phyloP scores from a whole-genome alignment of 2,113 vertebrate genomes.

The Origma solitaria region DNA sequence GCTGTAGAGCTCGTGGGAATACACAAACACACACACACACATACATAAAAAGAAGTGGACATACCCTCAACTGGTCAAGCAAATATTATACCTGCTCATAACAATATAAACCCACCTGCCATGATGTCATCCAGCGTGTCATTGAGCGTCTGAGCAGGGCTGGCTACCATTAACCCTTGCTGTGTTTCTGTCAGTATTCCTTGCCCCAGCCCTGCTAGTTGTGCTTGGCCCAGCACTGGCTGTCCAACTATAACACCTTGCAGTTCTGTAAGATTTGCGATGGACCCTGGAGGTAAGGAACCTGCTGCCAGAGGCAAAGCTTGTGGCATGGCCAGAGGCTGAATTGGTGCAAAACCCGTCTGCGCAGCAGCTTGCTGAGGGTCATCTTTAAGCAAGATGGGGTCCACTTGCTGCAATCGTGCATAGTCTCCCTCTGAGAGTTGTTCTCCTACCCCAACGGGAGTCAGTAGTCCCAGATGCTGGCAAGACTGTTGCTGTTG shows the following conservation, averaged over 20 bases:
- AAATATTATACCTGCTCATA: conserved; percentile 76
- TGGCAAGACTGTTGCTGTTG: conserved; percentile 79
- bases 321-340: conserved; percentile 87
- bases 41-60: conserved; percentile 38
- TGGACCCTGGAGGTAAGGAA: conserved; percentile 82
- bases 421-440: conserved; percentile 88
- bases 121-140: conserved; percentile 99
- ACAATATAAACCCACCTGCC: conserved; percentile 86
- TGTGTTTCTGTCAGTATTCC: conserved; percentile 93
- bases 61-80: conserved; percentile 67
- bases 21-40: conserved; percentile 8
- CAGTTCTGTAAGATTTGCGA: conserved; percentile 90
- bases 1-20: background rate
- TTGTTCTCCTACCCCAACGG: conserved; percentile 86
- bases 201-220: conserved; percentile 88
- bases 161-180: conserved; percentile 93
- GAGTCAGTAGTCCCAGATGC: conserved; percentile 82
- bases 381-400: conserved; percentile 87
- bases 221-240: conserved; percentile 84
- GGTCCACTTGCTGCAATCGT: conserved; percentile 92
- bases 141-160: conserved; percentile 93
- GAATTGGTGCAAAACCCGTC: conserved; percentile 91
- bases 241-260: conserved; percentile 96
- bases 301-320: conserved; percentile 80
- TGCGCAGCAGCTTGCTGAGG: conserved; percentile 80